Percentiles rank a stretch among this genome's conserved stretches.
These are phyloP conservation scores for Gymnoscelis rufifasciata DNA, from an alignment of 2,888 invertebrate species.

Conservation along the genomic window DNA sequence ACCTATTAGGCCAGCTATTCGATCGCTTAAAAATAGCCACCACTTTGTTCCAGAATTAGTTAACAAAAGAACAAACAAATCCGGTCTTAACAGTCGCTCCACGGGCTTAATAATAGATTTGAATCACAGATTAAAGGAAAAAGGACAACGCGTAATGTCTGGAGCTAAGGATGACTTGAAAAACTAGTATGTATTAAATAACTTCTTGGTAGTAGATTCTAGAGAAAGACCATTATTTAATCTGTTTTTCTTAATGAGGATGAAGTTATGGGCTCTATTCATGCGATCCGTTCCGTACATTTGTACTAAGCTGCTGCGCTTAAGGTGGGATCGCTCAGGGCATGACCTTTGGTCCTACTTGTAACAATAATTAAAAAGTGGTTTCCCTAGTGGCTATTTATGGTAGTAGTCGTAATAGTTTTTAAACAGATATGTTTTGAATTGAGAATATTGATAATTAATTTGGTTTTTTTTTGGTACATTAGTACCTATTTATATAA, in stretches of 20 bases:
- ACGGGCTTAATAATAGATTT: conserved; percentile 12
- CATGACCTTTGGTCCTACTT: neutral
- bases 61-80: conserved; percentile 11
- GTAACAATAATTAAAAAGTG: no score
- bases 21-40: neutral
- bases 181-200: conserved; percentile 13
- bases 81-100: neutral
- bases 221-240: conserved; percentile 14
- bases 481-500: no score
- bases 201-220: conserved; percentile 9
- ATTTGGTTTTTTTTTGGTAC: no score
- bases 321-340: neutral
- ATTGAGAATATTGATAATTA: no score
- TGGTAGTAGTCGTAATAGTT: no score
- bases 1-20: neutral
- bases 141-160: conserved; percentile 8
- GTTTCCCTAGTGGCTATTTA: no score
- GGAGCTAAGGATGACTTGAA: conserved; percentile 13
- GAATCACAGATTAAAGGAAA: conserved; percentile 4
- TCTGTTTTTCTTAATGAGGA: conserved; percentile 23
- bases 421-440: no score
- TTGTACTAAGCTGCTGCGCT: conserved; percentile 9
- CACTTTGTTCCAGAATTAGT: conserved; percentile 15
- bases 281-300: no score
- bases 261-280: neutral